A percentile compares a stretch with the other conserved stretches of the same genome.
Conservation (phyloP, 2,888 invertebrate genomes). For the Lissocephala sabroskyi region DNA sequence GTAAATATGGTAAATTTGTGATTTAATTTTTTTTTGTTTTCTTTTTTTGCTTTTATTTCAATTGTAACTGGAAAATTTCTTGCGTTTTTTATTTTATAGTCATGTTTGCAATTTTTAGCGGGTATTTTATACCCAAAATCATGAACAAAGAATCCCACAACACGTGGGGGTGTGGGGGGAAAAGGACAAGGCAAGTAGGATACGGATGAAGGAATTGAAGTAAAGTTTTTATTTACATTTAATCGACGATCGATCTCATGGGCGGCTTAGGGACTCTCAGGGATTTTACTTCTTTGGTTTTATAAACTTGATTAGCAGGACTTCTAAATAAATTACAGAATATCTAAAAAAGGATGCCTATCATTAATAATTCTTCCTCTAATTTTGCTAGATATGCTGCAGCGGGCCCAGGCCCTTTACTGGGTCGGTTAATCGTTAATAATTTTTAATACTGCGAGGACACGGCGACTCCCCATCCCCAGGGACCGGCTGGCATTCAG, state of each 20-base stretch:
- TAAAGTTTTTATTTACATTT: too few species aligned
- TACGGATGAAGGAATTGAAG: too few species aligned
- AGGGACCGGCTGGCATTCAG: constrained; percentile 26
- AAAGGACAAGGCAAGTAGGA: not conserved
- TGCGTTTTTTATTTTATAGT: constrained; percentile 5
- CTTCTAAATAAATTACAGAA: too few species aligned
- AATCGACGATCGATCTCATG: too few species aligned
- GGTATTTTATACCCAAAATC: constrained; percentile 21
- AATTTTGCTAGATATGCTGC: constrained; percentile 31
- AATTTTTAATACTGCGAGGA: too few species aligned
- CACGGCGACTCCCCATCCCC: too few species aligned
- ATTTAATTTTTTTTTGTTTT: constrained; percentile 2
- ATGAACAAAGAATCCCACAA: constrained; percentile 5
- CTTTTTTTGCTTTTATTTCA: not conserved
- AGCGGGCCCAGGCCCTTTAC: constrained; percentile 23
- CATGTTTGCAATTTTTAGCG: not conserved
- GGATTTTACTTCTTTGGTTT: too few species aligned
- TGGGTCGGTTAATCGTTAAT: constrained; percentile 22
- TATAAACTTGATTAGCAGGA: too few species aligned
- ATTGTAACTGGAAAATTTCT: not conserved
- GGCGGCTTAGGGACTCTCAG: too few species aligned
- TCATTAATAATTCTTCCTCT: too few species aligned
- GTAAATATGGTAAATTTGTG: not conserved
- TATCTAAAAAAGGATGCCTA: too few species aligned
- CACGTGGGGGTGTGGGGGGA: not conserved